phyloP scores from a whole-genome alignment of 2,797 vertebrate species.

The Channa striata region DNA sequence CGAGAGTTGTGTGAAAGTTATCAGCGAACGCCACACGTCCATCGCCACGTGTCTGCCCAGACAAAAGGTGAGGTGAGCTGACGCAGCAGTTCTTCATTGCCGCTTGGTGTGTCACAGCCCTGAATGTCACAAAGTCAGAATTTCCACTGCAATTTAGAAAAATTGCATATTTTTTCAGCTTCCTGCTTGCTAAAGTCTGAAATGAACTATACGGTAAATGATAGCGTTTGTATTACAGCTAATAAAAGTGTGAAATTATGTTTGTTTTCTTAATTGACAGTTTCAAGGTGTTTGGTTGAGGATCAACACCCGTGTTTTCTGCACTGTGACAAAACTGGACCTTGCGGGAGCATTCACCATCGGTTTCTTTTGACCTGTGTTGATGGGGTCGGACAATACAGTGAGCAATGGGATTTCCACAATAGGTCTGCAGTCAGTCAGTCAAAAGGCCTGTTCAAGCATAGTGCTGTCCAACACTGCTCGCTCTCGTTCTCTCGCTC shows the following conservation, averaged over 20 bases:
- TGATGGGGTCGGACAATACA: constrained; percentile 78
- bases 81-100: no score
- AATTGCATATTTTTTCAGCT: no score
- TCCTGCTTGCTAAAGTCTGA: no score
- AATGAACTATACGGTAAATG: no score
- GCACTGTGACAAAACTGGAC: constrained; percentile 37
- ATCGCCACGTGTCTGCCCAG: no score
- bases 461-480: constrained; percentile 70
- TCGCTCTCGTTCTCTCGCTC: constrained; percentile 45
- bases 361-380: constrained; percentile 61
- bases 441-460: constrained; percentile 85
- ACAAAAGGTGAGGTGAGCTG: no score
- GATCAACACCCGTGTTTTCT: constrained; percentile 38
- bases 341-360: constrained; percentile 43
- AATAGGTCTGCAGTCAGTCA: constrained; percentile 60
- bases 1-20: no score
- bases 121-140: no score
- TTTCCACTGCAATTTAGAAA: no score
- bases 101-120: no score
- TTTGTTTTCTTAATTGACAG: not conserved
- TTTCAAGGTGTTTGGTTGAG: not conserved
- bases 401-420: constrained; percentile 72
- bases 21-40: no score
- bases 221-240: no score
- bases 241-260: not conserved